These are phyloP conservation scores for Anolis sagrei DNA, from an alignment of 2,113 vertebrate species.

Conservation along the genomic window DNA sequence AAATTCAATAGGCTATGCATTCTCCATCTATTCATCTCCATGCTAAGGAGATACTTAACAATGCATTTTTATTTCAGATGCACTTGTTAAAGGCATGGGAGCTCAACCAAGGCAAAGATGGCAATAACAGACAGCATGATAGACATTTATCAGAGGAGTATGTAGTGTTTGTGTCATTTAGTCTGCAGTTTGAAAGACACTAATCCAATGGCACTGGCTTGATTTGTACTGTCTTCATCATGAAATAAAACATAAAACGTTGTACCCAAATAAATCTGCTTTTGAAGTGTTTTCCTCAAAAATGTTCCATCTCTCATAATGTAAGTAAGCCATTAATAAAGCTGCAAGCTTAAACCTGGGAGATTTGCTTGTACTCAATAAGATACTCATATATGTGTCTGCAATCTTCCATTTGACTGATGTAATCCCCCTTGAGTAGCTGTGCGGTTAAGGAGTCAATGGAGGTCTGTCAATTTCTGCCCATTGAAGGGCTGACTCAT, in stretches of 20 bases:
- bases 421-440: conserved; percentile 15
- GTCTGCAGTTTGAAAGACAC: background rate
- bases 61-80: background rate
- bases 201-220: background rate
- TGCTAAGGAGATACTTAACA: background rate
- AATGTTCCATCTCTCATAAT: background rate
- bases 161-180: background rate
- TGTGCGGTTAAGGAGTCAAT: conserved; percentile 13
- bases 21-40: background rate
- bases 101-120: background rate
- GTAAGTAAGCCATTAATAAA: background rate
- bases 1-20: background rate
- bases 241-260: background rate
- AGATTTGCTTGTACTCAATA: background rate
- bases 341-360: conserved; percentile 2
- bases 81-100: background rate
- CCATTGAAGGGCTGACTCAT: conserved; percentile 2
- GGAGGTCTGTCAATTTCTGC: conserved; percentile 1
- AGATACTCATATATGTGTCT: background rate
- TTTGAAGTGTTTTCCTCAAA: background rate
- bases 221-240: background rate
- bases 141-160: background rate
- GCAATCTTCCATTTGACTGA: conserved; percentile 8
- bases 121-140: too few species aligned
- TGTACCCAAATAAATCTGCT: background rate